phyloP scores from a whole-genome alignment of 2,888 invertebrate species.

The Amphipyra berbera region DNA sequence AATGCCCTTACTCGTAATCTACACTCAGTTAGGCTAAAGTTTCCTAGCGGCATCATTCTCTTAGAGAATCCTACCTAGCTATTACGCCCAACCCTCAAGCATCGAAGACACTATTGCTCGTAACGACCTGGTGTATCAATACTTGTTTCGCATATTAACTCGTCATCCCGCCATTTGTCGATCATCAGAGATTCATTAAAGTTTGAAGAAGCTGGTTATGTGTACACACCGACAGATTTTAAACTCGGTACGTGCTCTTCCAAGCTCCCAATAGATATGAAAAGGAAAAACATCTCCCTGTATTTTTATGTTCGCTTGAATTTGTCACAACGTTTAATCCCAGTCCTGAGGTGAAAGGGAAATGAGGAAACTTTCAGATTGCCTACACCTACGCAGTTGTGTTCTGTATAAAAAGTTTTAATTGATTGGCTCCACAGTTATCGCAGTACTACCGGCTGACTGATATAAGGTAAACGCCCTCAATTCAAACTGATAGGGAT shows the following conservation, averaged over 20 bases:
- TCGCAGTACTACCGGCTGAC: slow-evolving; percentile 14
- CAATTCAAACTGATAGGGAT: slow-evolving; percentile 15
- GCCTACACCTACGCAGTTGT: slow-evolving; percentile 41
- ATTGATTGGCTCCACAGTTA: slow-evolving; percentile 56
- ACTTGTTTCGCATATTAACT: too few relatives aligned
- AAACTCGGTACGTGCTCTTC: not conserved
- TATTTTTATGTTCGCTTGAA: slow-evolving; percentile 22
- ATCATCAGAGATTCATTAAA: too few relatives aligned
- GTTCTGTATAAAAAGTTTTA: slow-evolving; percentile 59
- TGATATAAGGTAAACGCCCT: slow-evolving; percentile 24
- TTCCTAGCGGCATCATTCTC: too few relatives aligned
- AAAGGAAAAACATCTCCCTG: not conserved
- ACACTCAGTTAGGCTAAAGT: too few relatives aligned
- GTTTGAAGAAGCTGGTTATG: too few relatives aligned
- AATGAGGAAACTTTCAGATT: slow-evolving; percentile 64
- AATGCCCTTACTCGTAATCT: too few relatives aligned
- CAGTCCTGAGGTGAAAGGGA: slow-evolving; percentile 32
- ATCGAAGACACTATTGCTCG: too few relatives aligned
- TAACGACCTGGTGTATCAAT: too few relatives aligned
- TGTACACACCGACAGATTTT: not conserved
- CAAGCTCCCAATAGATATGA: not conserved
- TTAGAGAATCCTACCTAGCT: too few relatives aligned
- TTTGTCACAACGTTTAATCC: slow-evolving; percentile 41
- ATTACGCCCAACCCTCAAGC: too few relatives aligned
- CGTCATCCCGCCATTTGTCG: too few relatives aligned